Percentiles rank a stretch among this genome's conserved stretches.
These are phyloP conservation scores for Probosciger aterrimus DNA, from an alignment of 2,113 vertebrate species.

Conservation along the genomic window DNA sequence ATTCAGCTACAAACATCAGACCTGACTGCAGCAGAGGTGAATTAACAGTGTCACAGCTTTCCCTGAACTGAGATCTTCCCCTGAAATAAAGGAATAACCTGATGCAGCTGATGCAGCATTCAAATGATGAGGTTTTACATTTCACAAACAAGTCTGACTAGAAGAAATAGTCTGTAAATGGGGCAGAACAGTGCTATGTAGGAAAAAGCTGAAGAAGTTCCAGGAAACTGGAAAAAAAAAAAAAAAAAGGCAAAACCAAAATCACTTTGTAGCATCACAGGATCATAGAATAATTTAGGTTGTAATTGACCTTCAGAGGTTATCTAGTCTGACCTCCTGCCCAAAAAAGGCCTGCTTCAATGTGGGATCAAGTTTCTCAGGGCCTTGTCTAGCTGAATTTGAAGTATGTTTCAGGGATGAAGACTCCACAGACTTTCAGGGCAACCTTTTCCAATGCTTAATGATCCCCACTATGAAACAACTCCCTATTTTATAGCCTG, in stretches of 20 bases:
- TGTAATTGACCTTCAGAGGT: neutral
- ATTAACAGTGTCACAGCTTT: neutral
- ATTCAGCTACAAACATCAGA: neutral
- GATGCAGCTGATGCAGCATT: neutral
- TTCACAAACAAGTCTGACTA: neutral
- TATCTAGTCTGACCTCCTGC: neutral
- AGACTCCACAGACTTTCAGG: neutral
- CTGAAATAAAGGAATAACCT: neutral
- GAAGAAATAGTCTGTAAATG: neutral
- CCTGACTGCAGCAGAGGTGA: neutral
- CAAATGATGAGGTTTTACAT: neutral
- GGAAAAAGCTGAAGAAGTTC: neutral
- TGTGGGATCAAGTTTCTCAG: neutral
- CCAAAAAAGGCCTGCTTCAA: neutral
- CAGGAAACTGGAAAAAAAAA: neutral
- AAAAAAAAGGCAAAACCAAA: neutral
- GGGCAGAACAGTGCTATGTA: neutral
- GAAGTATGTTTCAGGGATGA: neutral
- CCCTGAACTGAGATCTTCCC: neutral
- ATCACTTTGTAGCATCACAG: neutral
- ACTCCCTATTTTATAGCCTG: neutral
- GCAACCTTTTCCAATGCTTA: neutral
- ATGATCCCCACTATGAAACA: neutral
- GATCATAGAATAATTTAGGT: neutral
- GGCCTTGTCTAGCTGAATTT: neutral